Base-by-base conservation (phyloP, 2,797 vertebrate species). In the Galago senegalensis region DNA sequence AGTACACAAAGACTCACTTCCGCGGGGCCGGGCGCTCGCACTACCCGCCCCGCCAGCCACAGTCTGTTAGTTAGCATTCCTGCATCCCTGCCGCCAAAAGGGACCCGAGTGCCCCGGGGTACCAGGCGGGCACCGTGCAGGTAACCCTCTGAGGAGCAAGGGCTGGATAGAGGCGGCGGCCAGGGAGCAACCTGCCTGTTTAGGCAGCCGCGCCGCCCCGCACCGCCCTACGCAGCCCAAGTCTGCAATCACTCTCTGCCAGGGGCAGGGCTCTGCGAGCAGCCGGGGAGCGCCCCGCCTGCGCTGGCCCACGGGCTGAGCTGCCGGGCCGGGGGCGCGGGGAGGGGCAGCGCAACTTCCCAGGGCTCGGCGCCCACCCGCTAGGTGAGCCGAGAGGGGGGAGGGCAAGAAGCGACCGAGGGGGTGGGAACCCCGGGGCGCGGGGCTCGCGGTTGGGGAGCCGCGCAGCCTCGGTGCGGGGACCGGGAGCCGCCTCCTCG, bases 1-100 rank as follows among this genome's bases (percentile, higher is more conserved):
- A 90, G 69, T 9, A 23, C 91, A 94, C 90, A 93, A 94, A 97
- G 93, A 83, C 82, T 91, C 95, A 73, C 69, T 95, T 88, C 88
- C 75, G 56, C 56, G 46, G 53, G 61, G 70, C 31, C 63, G 13
- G 83, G 67, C 53, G 23, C 43, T 34, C 3, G 3, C 34, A 31
- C 43, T 14, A 37, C 21, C 34, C 9, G 70, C 46, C 43, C 77
- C 5, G 49, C 58, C 60, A 37, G 34, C 49, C 82, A 37, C n/a
- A 16, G 82, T 12, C 43, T 16, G 34, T 40, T 70, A n/a, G n/a
- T 40, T 70, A n/a, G n/a, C 79, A 70, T 73, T 86, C 75, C 91
- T 23, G 72, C 67, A 75, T 65, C 72, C 86, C 70, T 3, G 80
- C 65, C 9, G 29, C 83, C 56, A 7, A 4, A 23, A 4, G n/a